Conservation (phyloP, 2,113 vertebrate species). For the Acanthisitta chloris region DNA sequence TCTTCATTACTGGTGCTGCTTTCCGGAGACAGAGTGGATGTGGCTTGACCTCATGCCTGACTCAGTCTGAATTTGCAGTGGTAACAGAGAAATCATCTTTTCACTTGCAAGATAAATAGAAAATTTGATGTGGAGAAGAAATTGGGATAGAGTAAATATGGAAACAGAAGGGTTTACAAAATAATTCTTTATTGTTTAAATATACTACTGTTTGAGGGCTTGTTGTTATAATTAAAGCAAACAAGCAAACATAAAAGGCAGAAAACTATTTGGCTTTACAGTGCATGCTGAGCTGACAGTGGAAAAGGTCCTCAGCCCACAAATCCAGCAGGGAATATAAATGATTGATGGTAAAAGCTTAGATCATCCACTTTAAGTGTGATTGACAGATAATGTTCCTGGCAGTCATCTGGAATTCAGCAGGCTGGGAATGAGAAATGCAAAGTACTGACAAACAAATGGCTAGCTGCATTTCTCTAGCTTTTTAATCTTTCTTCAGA, state of each 20-base stretch:
- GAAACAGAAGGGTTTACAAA: neutral
- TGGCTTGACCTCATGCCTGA: neutral
- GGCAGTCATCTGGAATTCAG: constrained; percentile 19
- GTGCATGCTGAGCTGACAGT: neutral
- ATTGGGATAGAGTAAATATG: neutral
- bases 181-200: neutral
- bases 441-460: neutral
- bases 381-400: constrained; percentile 4
- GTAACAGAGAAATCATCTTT: neutral
- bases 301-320: neutral
- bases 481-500: constrained; percentile 19
- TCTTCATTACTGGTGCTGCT: neutral
- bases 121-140: neutral
- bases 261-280: neutral
- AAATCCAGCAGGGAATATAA: neutral
- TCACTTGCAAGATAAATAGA: neutral
- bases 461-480: neutral
- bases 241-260: constrained; percentile 1
- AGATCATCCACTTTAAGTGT: constrained; percentile 23
- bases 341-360: constrained; percentile 43
- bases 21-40: neutral
- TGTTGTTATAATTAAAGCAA: neutral
- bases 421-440: neutral
- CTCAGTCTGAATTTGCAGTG: neutral
- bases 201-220: neutral